These are phyloP conservation scores for Euphydryas editha DNA, from an alignment of 2,888 invertebrate genomes.

Conservation along the genomic window DNA sequence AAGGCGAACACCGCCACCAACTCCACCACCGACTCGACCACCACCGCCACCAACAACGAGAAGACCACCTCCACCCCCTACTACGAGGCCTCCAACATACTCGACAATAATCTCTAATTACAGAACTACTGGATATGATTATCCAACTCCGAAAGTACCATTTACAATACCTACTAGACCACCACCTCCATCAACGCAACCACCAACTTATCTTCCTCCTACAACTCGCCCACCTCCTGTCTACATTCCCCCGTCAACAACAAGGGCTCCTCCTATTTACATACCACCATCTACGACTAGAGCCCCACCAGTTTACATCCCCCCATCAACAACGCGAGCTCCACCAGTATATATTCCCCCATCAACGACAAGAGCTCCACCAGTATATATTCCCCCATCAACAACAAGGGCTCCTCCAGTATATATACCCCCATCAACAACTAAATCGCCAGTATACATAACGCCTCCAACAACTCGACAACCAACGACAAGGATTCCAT, in stretches of 20 bases:
- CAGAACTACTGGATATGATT: slow-evolving; percentile 58
- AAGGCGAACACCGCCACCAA: slow-evolving; percentile 6
- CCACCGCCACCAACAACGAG: slow-evolving; percentile 23
- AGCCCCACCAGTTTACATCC: slow-evolving; percentile 39
- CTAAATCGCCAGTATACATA: slow-evolving; percentile 59
- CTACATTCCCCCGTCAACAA: slow-evolving; percentile 39
- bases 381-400: slow-evolving; percentile 45
- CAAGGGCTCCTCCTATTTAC: slow-evolving; percentile 40
- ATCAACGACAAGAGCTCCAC: slow-evolving; percentile 44
- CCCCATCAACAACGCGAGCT: slow-evolving; percentile 44
- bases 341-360: slow-evolving; percentile 40
- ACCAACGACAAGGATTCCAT: background rate
- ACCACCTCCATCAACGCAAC: background rate
- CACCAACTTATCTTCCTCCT: slow-evolving; percentile 24
- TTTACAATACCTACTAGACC: slow-evolving; percentile 40
- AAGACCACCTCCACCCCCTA: slow-evolving; percentile 30
- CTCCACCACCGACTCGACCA: slow-evolving; percentile 18
- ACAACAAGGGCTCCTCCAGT: slow-evolving; percentile 46
- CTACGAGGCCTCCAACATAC: slow-evolving; percentile 35
- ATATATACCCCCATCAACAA: slow-evolving; percentile 46
- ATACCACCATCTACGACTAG: slow-evolving; percentile 41
- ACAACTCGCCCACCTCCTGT: slow-evolving; percentile 18
- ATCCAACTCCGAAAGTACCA: slow-evolving; percentile 52
- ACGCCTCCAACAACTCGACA: slow-evolving; percentile 49
- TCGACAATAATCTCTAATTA: slow-evolving; percentile 38